Evolutionary conservation across 1,140 invertebrate genomes (phyloP).

Genomic region (Drosophila nikananu): DNA sequence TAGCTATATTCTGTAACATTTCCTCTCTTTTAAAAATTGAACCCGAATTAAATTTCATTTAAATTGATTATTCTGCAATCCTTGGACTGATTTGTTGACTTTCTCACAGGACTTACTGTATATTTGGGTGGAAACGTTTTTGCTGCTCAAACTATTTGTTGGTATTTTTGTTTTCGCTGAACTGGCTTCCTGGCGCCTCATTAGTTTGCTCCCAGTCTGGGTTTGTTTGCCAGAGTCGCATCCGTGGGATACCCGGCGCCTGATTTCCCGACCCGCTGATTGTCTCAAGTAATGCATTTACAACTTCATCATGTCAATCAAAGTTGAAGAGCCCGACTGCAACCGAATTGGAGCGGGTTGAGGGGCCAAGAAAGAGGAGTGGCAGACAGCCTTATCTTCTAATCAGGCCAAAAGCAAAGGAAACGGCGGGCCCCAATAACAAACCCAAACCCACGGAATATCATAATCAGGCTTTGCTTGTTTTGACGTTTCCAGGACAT

Average conservation of each 20-base stretch:
- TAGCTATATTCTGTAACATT: background rate
- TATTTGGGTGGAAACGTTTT: slow-evolving; percentile 21
- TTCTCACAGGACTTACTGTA: slow-evolving; percentile 2
- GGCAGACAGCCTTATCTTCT: slow-evolving; percentile 34
- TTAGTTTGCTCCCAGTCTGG: slow-evolving; percentile 59
- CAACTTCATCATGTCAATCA: slow-evolving; percentile 66
- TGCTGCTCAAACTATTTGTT: slow-evolving; percentile 38
- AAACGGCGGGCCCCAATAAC: slow-evolving; percentile 48
- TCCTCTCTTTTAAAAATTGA: too few relatives aligned
- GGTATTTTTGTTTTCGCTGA: slow-evolving; percentile 30
- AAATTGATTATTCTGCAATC: background rate
- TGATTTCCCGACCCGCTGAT: background rate
- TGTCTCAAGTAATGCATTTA: slow-evolving; percentile 59
- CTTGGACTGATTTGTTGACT: background rate
- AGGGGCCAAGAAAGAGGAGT: slow-evolving; percentile 30
- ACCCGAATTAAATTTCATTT: background rate
- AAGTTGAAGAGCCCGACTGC: slow-evolving; percentile 35
- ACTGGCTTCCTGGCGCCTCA: slow-evolving; percentile 62
- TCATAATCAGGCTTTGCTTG: slow-evolving; percentile 43
- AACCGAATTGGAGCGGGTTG: slow-evolving; percentile 6
- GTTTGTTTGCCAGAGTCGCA: slow-evolving; percentile 41
- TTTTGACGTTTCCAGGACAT: slow-evolving; percentile 68
- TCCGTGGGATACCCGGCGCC: slow-evolving; percentile 29
- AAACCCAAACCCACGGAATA: slow-evolving; percentile 57
- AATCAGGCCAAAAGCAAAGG: slow-evolving; percentile 63